Base-by-base conservation (phyloP, 2,888 invertebrate genomes). In the Pseudococcus viburni region DNA sequence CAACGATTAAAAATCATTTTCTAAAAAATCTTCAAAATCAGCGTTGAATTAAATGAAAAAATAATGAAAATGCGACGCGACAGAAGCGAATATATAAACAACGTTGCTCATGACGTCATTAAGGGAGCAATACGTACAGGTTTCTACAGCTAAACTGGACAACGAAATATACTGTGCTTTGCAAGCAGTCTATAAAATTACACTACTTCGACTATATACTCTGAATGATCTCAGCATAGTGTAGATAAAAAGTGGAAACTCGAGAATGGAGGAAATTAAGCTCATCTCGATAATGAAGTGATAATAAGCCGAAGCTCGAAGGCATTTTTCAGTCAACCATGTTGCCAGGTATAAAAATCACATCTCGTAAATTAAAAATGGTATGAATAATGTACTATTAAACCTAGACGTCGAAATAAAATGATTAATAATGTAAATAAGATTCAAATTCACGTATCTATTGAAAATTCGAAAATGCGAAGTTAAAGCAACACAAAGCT, bases 401-500 rank as follows among this genome's bases (percentile, higher is more conserved):
- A 64, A 64, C 64, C 64, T 64, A 64, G 22, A 64, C 64, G 19
- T 64, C 22, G 64, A 64, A 64, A 22, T 64, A 64, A 64, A 64
- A 64, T 12, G 11, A 64, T 64, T 64, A 64, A 64, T 64, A 64
- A 64, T 22, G 64, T 64, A 64, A 64, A 64, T 64, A 64, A 64
- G n/a, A 59, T 12, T 59, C 19, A 59, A 59, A 64, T 64, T 59
- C 64, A 64, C 64, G 64, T 64, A 64, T 11, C 9, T 22, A 64
- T 22, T 64, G 7, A 19, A 22, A 8, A 64, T 22, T 22, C 3
- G 12, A 64, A 64, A 64, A 64, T 64, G 73, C 33, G 33, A 73
- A 73, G 73, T 73, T 73, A 73, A 73, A 73, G 73, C 73, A 73
- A 73, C 73, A 73, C 73, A 73, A 73, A 73, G 73, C 73, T 73